Evolutionary conservation across 2,113 vertebrate genomes (phyloP).

Genomic region (Pholis gunnellus): DNA sequence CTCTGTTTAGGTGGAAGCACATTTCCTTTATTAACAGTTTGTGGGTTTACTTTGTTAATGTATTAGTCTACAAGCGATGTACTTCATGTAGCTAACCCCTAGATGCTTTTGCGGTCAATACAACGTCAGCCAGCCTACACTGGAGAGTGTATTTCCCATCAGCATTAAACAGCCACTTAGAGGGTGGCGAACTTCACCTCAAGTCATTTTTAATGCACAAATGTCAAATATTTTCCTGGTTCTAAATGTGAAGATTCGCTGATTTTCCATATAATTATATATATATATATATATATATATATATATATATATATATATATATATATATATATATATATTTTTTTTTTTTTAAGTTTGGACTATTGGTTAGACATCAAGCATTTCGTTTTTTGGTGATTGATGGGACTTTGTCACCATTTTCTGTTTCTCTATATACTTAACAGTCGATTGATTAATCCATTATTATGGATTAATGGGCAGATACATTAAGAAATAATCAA

Average conservation of each 20-base stretch:
- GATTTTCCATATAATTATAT: neutral
- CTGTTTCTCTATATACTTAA: neutral
- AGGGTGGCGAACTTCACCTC: neutral
- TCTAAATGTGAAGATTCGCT: neutral
- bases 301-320: too few species aligned
- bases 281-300: neutral
- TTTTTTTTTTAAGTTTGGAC: neutral
- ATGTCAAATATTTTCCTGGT: neutral
- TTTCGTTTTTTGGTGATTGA: too few species aligned
- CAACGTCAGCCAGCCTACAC: neutral
- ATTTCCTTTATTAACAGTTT: too few species aligned
- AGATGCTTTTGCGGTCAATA: too few species aligned
- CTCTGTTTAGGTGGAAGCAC: too few species aligned
- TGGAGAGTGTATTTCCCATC: neutral
- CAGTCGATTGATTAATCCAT: neutral
- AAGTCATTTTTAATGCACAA: neutral
- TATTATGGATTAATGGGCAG: neutral
- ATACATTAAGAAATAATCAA: neutral
- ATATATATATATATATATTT: neutral
- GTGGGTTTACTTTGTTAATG: too few species aligned
- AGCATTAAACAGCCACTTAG: neutral
- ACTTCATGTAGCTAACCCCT: too few species aligned
- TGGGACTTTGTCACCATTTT: neutral
- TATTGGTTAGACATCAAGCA: neutral
- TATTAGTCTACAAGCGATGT: too few species aligned